These are phyloP conservation scores for Heterodera schachtii DNA, from an alignment of 1,140 invertebrate genomes.

Conservation along the genomic window DNA sequence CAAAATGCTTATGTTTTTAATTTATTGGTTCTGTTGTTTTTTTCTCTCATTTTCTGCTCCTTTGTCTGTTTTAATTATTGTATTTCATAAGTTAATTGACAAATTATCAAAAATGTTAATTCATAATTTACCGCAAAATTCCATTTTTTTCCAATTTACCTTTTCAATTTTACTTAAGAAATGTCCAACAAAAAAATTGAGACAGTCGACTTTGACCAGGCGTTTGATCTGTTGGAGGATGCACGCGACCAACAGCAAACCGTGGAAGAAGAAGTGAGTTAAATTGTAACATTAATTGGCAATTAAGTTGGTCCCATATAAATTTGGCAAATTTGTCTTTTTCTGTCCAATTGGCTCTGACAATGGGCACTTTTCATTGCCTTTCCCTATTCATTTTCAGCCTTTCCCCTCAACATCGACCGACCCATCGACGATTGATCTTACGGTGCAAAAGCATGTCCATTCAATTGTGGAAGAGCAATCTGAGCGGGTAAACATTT, in stretches of 20 bases:
- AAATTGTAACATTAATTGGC: too few relatives aligned
- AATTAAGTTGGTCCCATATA: too few relatives aligned
- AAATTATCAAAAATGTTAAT: too few relatives aligned
- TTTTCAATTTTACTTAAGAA: not conserved
- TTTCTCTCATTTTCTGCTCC: not conserved
- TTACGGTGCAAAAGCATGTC: not conserved
- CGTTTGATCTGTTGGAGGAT: constrained; percentile 40
- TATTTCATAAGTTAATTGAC: too few relatives aligned
- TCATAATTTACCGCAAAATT: not conserved
- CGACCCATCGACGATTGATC: constrained; percentile 6
- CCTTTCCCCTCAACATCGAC: not conserved
- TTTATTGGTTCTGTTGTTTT: not conserved
- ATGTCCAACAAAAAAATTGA: constrained; percentile 7
- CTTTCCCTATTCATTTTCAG: too few relatives aligned
- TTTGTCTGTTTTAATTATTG: too few relatives aligned
- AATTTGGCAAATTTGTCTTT: too few relatives aligned
- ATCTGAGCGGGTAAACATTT: not conserved
- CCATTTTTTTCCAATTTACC: not conserved
- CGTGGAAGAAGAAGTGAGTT: not conserved
- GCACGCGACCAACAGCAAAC: constrained; percentile 2
- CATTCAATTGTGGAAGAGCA: not conserved
- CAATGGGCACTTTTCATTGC: too few relatives aligned
- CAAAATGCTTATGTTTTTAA: too few relatives aligned
- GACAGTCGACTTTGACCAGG: constrained; percentile 37
- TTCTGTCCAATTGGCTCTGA: too few relatives aligned